Evolutionary conservation across 92 coral and sea anemone genomes (phyloP).

Genomic region (Parazoanthus atlanticus): DNA sequence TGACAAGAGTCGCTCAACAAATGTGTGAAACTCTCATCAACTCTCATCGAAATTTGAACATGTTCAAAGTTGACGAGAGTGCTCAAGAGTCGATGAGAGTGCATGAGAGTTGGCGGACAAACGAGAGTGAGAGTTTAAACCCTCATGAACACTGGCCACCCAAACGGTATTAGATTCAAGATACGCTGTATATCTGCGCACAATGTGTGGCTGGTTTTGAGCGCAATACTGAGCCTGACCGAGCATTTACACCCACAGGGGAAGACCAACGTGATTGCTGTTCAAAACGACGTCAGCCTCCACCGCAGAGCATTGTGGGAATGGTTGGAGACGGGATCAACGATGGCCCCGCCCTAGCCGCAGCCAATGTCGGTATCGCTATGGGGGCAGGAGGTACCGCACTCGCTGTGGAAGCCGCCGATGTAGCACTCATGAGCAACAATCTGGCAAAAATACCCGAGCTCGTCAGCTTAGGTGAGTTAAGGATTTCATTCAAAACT

Average conservation of each 20-base stretch:
- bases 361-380: slow-evolving; percentile 96
- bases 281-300: background rate
- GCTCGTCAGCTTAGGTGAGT: slow-evolving; percentile 68
- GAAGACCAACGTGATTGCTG: slow-evolving; percentile 1
- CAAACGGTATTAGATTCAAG: too few species aligned
- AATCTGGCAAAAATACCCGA: slow-evolving; percentile 95
- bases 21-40: too few species aligned
- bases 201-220: background rate
- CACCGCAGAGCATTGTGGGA: slow-evolving; percentile 66
- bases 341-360: slow-evolving; percentile 98
- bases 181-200: too few species aligned
- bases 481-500: background rate
- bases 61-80: too few species aligned
- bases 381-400: slow-evolving; percentile 99
- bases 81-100: too few species aligned
- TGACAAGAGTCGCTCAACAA: too few species aligned
- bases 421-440: slow-evolving; percentile 96
- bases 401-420: slow-evolving; percentile 98
- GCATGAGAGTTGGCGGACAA: too few species aligned
- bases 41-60: too few species aligned
- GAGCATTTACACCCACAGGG: background rate
- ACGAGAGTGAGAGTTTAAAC: too few species aligned
- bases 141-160: too few species aligned
- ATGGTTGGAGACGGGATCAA: slow-evolving; percentile 99
- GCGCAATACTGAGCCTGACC: background rate